Conservation (phyloP, 1,140 invertebrate species). For the Lasaia peninsularis region DNA sequence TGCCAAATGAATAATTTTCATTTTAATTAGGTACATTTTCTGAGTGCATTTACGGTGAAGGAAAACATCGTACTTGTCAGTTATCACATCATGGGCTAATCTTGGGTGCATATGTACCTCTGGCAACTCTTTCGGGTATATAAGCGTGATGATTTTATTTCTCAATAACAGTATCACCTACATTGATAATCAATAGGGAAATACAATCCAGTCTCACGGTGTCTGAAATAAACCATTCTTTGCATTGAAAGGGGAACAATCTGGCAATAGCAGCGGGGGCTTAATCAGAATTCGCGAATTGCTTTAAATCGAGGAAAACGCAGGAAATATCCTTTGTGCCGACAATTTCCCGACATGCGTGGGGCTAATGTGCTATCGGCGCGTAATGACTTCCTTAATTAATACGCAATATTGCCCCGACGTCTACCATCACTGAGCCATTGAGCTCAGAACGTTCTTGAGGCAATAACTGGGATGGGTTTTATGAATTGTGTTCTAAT, state of each 20-base stretch:
- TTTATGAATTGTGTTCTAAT: neutral
- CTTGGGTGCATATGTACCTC: no score
- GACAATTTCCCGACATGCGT: constrained; percentile 70
- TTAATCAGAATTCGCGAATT: constrained; percentile 74
- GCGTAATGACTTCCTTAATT: constrained; percentile 76
- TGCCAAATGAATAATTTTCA: no score
- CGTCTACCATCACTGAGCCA: constrained; percentile 10
- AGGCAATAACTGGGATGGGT: neutral
- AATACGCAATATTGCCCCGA: constrained; percentile 66
- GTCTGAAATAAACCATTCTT: constrained; percentile 73
- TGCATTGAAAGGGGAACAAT: constrained; percentile 73
- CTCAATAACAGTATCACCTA: constrained; percentile 22
- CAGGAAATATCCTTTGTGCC: constrained; percentile 72
- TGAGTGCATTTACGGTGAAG: no score
- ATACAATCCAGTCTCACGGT: constrained; percentile 71
- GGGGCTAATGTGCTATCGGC: constrained; percentile 65
- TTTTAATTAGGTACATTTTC: no score
- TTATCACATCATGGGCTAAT: no score
- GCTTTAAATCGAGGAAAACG: constrained; percentile 76
- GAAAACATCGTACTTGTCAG: no score
- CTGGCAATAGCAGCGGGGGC: constrained; percentile 65
- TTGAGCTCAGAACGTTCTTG: neutral
- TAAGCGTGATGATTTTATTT: no score
- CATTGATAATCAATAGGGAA: constrained; percentile 58
- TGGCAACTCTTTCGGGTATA: no score